Conservation (phyloP, 2,797 vertebrate species). For the Hydrocynus forskahlii region DNA sequence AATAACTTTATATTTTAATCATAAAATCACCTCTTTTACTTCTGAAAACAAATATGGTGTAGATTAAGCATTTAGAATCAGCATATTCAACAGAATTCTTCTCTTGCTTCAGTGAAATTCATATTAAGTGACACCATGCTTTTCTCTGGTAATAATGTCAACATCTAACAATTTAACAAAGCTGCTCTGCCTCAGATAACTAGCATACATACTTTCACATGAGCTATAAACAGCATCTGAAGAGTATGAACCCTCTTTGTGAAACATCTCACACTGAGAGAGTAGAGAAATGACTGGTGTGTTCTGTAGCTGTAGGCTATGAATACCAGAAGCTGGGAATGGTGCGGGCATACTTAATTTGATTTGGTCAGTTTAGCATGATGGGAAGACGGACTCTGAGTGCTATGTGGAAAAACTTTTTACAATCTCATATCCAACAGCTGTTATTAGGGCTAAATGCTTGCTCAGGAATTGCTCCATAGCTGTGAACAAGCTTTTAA, state of each 20-base stretch:
- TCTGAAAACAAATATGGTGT: not conserved
- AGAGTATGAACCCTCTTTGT: not conserved
- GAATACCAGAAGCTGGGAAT: not conserved
- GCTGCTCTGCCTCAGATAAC: too few relatives aligned
- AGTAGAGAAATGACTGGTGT: not conserved
- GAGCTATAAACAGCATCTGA: not conserved
- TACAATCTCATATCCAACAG: not conserved
- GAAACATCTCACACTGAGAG: not conserved
- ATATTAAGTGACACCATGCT: too few relatives aligned
- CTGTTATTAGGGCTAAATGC: not conserved
- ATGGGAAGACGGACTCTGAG: not conserved
- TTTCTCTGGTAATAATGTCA: too few relatives aligned
- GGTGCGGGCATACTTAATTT: slow-evolving; percentile 1
- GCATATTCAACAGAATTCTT: too few relatives aligned
- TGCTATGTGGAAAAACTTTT: not conserved
- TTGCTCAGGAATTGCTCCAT: not conserved
- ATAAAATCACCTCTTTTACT: too few relatives aligned
- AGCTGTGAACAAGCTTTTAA: not conserved
- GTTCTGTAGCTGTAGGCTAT: not conserved
- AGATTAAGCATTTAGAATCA: too few relatives aligned
- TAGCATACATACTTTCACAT: too few relatives aligned
- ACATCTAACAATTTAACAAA: too few relatives aligned
- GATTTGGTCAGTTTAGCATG: slow-evolving; percentile 11
- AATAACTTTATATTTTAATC: too few relatives aligned
- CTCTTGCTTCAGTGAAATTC: too few relatives aligned